phyloP scores from a whole-genome alignment of 2,888 invertebrate species.

The Lycophotia porphyrea region DNA sequence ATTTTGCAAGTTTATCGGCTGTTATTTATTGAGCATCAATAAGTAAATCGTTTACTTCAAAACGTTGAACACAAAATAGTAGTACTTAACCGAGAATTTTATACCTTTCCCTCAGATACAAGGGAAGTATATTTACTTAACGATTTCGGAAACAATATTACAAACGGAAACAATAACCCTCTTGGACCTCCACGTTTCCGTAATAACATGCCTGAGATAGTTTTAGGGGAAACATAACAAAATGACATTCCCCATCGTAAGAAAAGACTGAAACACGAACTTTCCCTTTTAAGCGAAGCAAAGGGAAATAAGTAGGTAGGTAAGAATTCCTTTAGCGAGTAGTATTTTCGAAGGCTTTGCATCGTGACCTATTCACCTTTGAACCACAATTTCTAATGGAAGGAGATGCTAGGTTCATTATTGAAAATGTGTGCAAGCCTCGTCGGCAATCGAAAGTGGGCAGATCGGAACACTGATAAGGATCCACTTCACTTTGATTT shows the following conservation, averaged over 20 bases:
- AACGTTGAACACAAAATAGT: not conserved
- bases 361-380: slow-evolving; percentile 71
- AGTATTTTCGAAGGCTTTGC: slow-evolving; percentile 47
- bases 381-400: slow-evolving; percentile 76
- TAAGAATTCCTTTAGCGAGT: slow-evolving; percentile 55
- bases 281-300: slow-evolving; percentile 66
- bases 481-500: slow-evolving; percentile 60
- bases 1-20: slow-evolving; percentile 27
- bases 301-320: slow-evolving; percentile 62
- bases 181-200: slow-evolving; percentile 39
- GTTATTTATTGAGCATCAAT: slow-evolving; percentile 23
- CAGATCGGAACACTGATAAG: slow-evolving; percentile 58
- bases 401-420: slow-evolving; percentile 66
- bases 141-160: slow-evolving; percentile 40
- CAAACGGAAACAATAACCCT: slow-evolving; percentile 36
- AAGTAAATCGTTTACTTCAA: not conserved
- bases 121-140: slow-evolving; percentile 30
- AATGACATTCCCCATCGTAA: slow-evolving; percentile 54
- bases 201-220: slow-evolving; percentile 46
- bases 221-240: slow-evolving; percentile 47
- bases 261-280: slow-evolving; percentile 42
- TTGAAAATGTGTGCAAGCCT: slow-evolving; percentile 55
- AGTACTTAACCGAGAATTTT: not conserved
- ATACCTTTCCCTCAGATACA: slow-evolving; percentile 7
- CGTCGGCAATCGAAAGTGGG: slow-evolving; percentile 64